Percentiles rank a stretch among this genome's conserved stretches.
Conservation (phyloP, 1,140 invertebrate genomes). For the Yoshiicerus persimilis region DNA sequence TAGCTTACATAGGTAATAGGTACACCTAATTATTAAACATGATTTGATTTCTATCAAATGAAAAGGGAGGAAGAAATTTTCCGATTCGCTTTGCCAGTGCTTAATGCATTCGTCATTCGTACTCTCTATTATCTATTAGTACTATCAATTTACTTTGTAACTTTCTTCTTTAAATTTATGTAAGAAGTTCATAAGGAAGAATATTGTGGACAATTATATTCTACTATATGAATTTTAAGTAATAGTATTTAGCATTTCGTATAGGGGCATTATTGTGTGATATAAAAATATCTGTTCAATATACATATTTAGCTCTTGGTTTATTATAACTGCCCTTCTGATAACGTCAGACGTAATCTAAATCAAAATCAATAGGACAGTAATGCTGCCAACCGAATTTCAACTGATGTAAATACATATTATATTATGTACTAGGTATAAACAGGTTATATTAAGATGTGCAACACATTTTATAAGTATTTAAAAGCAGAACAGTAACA, state of each 20-base stretch:
- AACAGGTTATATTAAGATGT: too few relatives aligned
- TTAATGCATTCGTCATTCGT: neutral
- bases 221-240: too few relatives aligned
- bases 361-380: neutral
- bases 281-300: too few relatives aligned
- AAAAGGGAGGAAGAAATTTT: slow-evolving; percentile 13
- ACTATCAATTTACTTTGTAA: neutral
- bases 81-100: neutral
- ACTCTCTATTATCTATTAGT: too few relatives aligned
- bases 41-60: slow-evolving; percentile 14
- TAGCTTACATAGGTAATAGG: neutral
- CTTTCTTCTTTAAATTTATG: neutral
- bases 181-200: neutral
- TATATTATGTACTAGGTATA: too few relatives aligned
- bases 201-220: neutral
- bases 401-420: neutral
- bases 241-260: too few relatives aligned
- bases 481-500: too few relatives aligned
- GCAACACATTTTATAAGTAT: too few relatives aligned
- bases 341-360: neutral
- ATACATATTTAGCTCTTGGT: neutral
- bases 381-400: too few relatives aligned
- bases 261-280: too few relatives aligned
- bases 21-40: neutral
- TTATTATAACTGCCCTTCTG: neutral